Base-by-base conservation (phyloP, 2,797 vertebrate genomes). In the Halcyon smyrnensis region DNA sequence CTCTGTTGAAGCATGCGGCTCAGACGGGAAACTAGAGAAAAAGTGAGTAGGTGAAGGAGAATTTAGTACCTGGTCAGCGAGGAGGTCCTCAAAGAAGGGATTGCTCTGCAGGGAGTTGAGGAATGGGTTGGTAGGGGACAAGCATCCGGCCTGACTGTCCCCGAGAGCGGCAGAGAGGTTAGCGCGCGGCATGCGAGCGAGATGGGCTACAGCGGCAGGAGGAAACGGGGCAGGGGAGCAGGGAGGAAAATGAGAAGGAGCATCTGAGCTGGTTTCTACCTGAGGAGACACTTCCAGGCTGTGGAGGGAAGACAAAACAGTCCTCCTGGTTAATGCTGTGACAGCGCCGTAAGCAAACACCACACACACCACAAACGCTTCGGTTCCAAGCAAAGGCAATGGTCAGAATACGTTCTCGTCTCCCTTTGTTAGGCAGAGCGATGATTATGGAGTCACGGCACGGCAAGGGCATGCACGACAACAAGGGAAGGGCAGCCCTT, bases 301-400 rank as follows among this genome's bases (percentile, higher is more conserved):
- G 99, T 99, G 98, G 99, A 99, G 99, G 98, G 98, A 99, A 99
- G 98, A 98, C 98, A 99, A 99, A 99, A 99, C 94, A 98, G 92
- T 98, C 98, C 98, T 98, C 97, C 97, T 94, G 97, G 98, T 99
- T 99, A 99, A 98, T 98, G 97, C 97, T 70, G 98, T 93, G 97
- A 86, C 93, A 94, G 95, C 78, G 87, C 87, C 57, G 79, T 36
- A 73, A 70, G 93, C 64, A 77, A 65, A 94, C 45, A 23, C 85
- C 91, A 91, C 74, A 45, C 93, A 88, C 94, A 71, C 92, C 21
- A 41, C 88, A 46, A 57, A 90, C 64, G 84, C 87, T 54, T 21
- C 7, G 17, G 34, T 78, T 64, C 91, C 70, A 69, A 90, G 95
- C 79, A 91, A 91, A 70, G 36, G 83, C 96, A 48, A 36, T 6